These are phyloP conservation scores for Bombus pyrosoma DNA, from an alignment of 1,140 invertebrate genomes.

Conservation along the genomic window DNA sequence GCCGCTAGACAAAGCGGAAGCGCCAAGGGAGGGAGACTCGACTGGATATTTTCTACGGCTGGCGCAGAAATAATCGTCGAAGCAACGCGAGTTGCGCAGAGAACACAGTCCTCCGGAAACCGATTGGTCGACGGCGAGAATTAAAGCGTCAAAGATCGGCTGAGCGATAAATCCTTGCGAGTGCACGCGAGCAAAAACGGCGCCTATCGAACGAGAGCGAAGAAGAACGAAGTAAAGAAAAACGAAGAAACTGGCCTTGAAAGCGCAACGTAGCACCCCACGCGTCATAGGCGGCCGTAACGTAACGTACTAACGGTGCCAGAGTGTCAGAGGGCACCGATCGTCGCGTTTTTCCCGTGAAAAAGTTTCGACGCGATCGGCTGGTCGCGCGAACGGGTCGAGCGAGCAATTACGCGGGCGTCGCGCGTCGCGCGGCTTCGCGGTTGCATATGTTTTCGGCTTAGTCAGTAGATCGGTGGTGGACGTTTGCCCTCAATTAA, in stretches of 20 bases:
- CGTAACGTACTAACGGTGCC: slow-evolving; percentile 6
- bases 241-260: slow-evolving; percentile 48
- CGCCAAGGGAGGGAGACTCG: too few relatives aligned
- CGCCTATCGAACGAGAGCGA: not conserved
- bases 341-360: not conserved
- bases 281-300: slow-evolving; percentile 41
- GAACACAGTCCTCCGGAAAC: not conserved
- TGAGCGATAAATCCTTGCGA: too few relatives aligned
- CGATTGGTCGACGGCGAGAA: not conserved
- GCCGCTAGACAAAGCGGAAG: not conserved
- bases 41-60: not conserved
- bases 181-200: not conserved
- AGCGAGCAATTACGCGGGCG: slow-evolving; percentile 13
- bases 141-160: not conserved
- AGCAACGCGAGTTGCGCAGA: too few relatives aligned
- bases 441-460: slow-evolving; percentile 76
- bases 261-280: slow-evolving; percentile 18
- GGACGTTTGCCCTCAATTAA: slow-evolving; percentile 83
- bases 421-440: not conserved
- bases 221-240: slow-evolving; percentile 9
- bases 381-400: not conserved
- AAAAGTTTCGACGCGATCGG: slow-evolving; percentile 1
- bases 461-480: slow-evolving; percentile 78
- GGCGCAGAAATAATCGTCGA: not conserved
- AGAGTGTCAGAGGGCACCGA: too few relatives aligned